A percentile compares a stretch with the other conserved stretches of the same genome.
Conservation (phyloP, 37 sponge, comb jelly and placozoan species). For the Amphimedon queenslandica region DNA sequence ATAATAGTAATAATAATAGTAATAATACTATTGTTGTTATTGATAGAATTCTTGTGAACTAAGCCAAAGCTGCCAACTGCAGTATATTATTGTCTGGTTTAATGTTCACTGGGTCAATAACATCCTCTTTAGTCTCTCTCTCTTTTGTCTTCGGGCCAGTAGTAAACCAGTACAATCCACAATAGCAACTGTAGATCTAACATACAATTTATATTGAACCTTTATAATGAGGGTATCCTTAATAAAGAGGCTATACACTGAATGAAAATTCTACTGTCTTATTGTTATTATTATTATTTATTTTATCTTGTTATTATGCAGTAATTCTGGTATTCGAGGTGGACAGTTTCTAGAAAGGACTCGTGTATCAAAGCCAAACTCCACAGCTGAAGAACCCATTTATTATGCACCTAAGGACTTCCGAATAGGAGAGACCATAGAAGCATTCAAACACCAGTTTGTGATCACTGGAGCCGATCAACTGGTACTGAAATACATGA, state of each 20-base stretch:
- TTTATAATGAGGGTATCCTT: neutral
- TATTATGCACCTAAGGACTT: slow-evolving; percentile 88
- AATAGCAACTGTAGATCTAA: neutral
- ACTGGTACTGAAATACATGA: slow-evolving; percentile 88
- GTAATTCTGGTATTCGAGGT: slow-evolving; percentile 93
- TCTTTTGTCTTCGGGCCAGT: too few species aligned
- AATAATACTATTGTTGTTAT: too few species aligned
- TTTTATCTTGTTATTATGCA: slow-evolving; percentile 3
- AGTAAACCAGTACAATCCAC: neutral
- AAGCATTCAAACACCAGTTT: slow-evolving; percentile 90
- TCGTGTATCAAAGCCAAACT: slow-evolving; percentile 76
- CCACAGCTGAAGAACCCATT: slow-evolving; percentile 61
- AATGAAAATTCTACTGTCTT: too few species aligned
- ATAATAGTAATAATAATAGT: too few species aligned
- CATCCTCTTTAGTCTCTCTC: too few species aligned
- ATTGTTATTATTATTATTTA: neutral
- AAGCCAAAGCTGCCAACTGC: too few species aligned
- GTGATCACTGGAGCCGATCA: slow-evolving; percentile 87
- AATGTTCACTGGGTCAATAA: too few species aligned
- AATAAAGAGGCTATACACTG: too few species aligned
- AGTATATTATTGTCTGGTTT: too few species aligned
- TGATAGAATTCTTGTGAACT: too few species aligned
- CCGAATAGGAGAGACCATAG: slow-evolving; percentile 78
- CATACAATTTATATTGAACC: neutral
- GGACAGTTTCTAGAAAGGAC: slow-evolving; percentile 90